Evolutionary conservation across 2,113 vertebrate species (phyloP).

Genomic region (Gila orcuttii): DNA sequence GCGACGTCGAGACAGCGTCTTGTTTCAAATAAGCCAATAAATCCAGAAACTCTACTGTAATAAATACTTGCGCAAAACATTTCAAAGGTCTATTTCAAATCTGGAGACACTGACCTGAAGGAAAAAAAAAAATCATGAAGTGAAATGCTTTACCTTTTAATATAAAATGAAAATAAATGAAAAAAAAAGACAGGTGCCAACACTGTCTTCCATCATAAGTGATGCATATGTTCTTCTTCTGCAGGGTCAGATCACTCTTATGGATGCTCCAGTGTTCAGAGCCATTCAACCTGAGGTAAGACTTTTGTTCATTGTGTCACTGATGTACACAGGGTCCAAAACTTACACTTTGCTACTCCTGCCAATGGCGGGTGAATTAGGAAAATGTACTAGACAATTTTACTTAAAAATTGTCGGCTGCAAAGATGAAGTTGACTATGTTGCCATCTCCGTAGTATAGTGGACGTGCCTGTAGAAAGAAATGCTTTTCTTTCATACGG

Average conservation of each 20-base stretch:
- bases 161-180: not conserved
- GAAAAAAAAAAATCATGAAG: not conserved
- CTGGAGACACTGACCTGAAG: not conserved
- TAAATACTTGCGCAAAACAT: not conserved
- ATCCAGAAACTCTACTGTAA: not conserved
- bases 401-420: too few species aligned
- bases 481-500: too few species aligned
- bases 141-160: not conserved
- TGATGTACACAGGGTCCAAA: not conserved
- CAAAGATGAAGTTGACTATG: too few species aligned
- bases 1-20: not conserved
- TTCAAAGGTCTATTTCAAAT: not conserved
- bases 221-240: conserved; percentile 41
- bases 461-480: too few species aligned
- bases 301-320: not conserved
- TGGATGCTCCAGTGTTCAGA: conserved; percentile 98
- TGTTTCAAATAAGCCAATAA: not conserved
- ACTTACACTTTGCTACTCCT: not conserved
- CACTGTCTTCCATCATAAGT: not conserved
- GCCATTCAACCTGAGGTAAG: conserved; percentile 96
- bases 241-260: conserved; percentile 97
- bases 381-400: not conserved
- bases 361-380: not conserved
- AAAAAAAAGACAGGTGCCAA: not conserved
- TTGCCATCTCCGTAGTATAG: too few species aligned